Evolutionary conservation across 1,140 invertebrate genomes (phyloP), one percentile per base, ranked within the genome.

Genomic region (Rhopalosiphum maidis): DNA sequence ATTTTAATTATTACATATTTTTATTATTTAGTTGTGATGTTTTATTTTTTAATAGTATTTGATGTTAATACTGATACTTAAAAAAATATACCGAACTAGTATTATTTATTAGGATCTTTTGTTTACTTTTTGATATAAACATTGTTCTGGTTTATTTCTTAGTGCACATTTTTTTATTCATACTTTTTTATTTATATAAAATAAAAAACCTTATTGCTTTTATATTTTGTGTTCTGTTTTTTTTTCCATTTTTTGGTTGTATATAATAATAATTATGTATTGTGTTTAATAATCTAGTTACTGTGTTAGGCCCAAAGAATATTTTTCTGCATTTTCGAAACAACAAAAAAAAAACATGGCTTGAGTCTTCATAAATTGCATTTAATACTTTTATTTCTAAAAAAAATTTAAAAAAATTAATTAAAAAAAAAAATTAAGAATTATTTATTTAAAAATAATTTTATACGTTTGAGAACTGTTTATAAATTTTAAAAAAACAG

Each of bases 1-100:
- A 93, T 93, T 93, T 93, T 93, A 93, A 93, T 93, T 86, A 93
- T 93, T 93, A 93, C 77, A 93, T 93, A 93, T 93, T 93, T 93
- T 85, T 93, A 93, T 93, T 93, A 93, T 93, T 93, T 93, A 93
- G 91, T 93, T 93, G 91, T 93, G 91, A 93, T 93, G 91, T 93
- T 86, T 93, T 93, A 93, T 93, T 93, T 93, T 93, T 93, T 93
- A 93, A 86, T 93, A 92, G 91, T 93, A 93, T 93, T 93, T 93
- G 91, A 93, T 93, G 91, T 93, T 93, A 93, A 93, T 93, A 93
- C 85, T 93, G 35, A 93, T 93, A 93, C 91, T 93, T 93, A 86
- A 93, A 93, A 90, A 92, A 93, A 93, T 93, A 93, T 93, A 93
- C 91, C 91, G 91, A 55, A 93, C 91, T 93, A 93, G 91, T 93